A percentile compares a stretch with the other conserved stretches of the same genome.
These are phyloP conservation scores for Cyanoramphus novaezelandiae DNA, from an alignment of 2,113 vertebrate genomes.

Conservation along the genomic window DNA sequence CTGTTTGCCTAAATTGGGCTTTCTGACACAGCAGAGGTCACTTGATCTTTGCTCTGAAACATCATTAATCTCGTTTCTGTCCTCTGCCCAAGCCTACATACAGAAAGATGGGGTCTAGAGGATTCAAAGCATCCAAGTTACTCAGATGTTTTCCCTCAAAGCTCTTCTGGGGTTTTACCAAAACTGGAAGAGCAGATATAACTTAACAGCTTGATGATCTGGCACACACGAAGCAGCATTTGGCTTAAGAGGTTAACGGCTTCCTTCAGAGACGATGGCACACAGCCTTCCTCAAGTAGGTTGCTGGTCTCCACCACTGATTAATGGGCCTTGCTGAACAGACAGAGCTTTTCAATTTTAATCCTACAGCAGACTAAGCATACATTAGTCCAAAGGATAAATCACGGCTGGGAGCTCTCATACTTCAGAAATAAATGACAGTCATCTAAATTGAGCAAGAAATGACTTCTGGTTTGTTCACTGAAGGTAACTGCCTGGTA, in stretches of 20 bases:
- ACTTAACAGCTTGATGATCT: neutral
- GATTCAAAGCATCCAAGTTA: neutral
- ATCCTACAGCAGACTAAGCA: constrained; percentile 14
- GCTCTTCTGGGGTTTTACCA: neutral
- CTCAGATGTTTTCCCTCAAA: neutral
- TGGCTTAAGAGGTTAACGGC: neutral
- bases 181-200: neutral
- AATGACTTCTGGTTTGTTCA: neutral
- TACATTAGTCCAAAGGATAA: neutral
- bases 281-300: neutral
- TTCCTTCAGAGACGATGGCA: neutral
- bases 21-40: neutral
- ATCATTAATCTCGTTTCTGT: neutral
- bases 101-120: neutral
- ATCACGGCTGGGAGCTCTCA: neutral
- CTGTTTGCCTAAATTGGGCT: neutral
- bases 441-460: neutral
- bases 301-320: neutral
- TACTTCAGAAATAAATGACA: neutral
- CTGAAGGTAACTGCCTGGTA: neutral
- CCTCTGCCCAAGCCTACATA: neutral
- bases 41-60: neutral
- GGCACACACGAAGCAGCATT: neutral
- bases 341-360: neutral
- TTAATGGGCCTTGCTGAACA: neutral